Base-by-base conservation (phyloP, 2,888 invertebrate genomes). In the Abrostola tripartita region DNA sequence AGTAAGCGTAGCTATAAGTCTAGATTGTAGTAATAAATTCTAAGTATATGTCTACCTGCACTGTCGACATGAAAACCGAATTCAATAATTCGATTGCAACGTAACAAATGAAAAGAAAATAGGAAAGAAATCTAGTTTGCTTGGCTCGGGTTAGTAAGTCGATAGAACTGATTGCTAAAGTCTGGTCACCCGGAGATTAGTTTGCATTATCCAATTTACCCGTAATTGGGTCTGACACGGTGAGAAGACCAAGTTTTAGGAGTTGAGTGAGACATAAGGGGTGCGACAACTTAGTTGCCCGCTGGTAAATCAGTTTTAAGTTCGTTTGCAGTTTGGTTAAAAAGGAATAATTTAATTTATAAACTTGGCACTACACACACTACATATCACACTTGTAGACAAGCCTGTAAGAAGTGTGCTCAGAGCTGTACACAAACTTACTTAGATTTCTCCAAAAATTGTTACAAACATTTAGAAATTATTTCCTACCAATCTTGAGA, bases 191-290 rank as follows among this genome's bases (percentile, higher is more conserved):
- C 38, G 49, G 60, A 68, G 62, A 79, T 79, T 72, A 78, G 74
- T 70, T 71, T 68, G 77, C 70, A 74, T 70, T 77, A 71, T 79
- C 73, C 73, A 77, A 79, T 77, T 75, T 73, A 66, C 50, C 61
- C 54, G 64, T 79, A 74, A 79, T 74, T 74, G 74, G 62, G 64
- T 76, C 58, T 76, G 77, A 71, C 77, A 66, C 61, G 40, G 59
- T 37, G 63, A 61, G 52, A 65, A 60, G 63, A 50, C 61, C 49
- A 64, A 68, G 60, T 76, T 70, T 65, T 52, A 70, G 59, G 50
- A 65, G 55, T 57, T 54, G 38, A 61, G 61, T 60, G 58, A 61
- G 61, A 62, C 56, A n/a, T 53, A 58, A 47, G 51, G 57, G 47
- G 61, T 41, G 37, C 36, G 58, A 9, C 53, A 50, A 54, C 47